Conservation (phyloP, 2,888 invertebrate genomes). For the Lepidonotus clava region DNA sequence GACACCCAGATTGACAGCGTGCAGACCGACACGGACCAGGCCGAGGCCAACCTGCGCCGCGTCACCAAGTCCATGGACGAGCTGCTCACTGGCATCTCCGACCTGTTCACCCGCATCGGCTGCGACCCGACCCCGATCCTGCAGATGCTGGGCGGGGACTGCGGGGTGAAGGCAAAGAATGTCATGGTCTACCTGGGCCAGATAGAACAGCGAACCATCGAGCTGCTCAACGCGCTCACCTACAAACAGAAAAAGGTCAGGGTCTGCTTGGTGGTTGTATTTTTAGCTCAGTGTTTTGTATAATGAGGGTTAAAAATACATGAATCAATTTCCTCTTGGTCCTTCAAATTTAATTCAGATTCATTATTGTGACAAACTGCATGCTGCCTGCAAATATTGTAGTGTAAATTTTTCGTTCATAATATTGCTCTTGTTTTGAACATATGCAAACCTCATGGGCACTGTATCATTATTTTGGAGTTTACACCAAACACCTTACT, state of each 20-base stretch:
- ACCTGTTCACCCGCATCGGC: constrained; percentile 83
- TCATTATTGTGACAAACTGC: too few relatives aligned
- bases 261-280: not conserved
- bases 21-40: constrained; percentile 63
- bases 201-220: constrained; percentile 87
- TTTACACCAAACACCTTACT: not conserved
- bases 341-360: too few relatives aligned
- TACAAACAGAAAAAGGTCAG: constrained; percentile 71
- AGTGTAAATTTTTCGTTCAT: too few relatives aligned
- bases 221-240: constrained; percentile 82
- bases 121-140: constrained; percentile 84
- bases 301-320: not conserved
- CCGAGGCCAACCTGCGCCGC: constrained; percentile 71
- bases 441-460: too few relatives aligned
- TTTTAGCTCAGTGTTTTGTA: not conserved
- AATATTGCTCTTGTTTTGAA: too few relatives aligned
- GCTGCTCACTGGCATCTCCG: constrained; percentile 68
- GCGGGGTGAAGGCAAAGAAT: constrained; percentile 87
- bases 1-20: constrained; percentile 65
- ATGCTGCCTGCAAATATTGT: too few relatives aligned
- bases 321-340: too few relatives aligned
- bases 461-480: too few relatives aligned
- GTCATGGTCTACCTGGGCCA: constrained; percentile 90
- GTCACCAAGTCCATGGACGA: constrained; percentile 75
- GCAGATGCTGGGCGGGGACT: constrained; percentile 81